Conservation (phyloP, 2,797 vertebrate genomes). For the Acrossocheilus fasciatus region DNA sequence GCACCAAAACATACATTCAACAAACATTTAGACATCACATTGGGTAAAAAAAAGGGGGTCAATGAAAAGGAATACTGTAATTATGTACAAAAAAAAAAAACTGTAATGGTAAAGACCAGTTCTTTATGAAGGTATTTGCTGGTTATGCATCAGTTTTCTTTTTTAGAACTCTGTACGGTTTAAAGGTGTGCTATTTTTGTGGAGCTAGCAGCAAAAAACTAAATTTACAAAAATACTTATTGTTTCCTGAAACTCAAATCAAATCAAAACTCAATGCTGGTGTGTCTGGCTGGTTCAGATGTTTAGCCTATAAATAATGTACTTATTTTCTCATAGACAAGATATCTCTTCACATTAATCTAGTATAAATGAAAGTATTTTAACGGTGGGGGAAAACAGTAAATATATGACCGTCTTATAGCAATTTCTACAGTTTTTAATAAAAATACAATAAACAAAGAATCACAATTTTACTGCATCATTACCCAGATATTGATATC, state of each 20-base stretch:
- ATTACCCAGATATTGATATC: background rate
- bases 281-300: background rate
- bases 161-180: background rate
- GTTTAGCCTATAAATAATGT: background rate
- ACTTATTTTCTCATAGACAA: background rate
- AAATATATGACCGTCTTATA: background rate
- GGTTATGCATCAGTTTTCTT: background rate
- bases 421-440: background rate
- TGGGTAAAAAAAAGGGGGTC: background rate
- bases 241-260: background rate
- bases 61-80: background rate
- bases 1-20: slow-evolving; percentile 3
- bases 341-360: background rate
- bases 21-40: background rate
- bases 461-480: background rate
- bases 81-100: background rate
- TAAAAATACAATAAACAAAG: background rate
- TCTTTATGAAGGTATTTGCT: background rate
- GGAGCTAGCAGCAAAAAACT: background rate
- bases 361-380: background rate
- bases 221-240: background rate
- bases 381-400: background rate
- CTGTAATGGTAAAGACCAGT: background rate
- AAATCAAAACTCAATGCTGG: background rate
- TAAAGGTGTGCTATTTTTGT: background rate